Percentiles rank a stretch among this genome's conserved stretches.
Conservation (phyloP, 2,797 vertebrate genomes). For the Hafferia zeledoni region DNA sequence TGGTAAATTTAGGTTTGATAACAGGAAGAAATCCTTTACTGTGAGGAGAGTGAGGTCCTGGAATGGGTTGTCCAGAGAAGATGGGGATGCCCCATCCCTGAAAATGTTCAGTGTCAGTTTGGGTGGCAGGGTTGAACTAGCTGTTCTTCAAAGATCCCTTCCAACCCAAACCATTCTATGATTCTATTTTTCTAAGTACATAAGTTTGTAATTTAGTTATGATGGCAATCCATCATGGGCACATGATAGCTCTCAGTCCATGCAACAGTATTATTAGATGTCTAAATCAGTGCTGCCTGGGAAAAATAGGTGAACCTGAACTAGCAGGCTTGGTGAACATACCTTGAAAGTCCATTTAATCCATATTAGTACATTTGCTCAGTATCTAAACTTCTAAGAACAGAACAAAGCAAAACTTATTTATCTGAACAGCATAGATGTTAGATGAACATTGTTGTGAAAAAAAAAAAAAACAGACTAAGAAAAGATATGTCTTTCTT, state of each 20-base stretch:
- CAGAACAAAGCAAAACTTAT: background rate
- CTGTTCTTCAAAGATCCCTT: background rate
- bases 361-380: background rate
- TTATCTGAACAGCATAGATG: background rate
- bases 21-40: background rate
- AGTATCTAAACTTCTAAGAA: background rate
- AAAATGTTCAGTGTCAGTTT: background rate
- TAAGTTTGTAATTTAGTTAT: background rate
- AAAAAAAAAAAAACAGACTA: background rate
- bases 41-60: background rate
- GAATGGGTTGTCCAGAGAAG: background rate
- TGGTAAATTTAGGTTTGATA: background rate
- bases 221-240: background rate
- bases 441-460: background rate
- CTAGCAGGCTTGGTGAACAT: background rate
- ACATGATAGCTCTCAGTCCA: background rate
- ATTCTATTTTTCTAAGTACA: background rate
- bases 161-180: background rate
- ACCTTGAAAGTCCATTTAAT: background rate
- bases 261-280: background rate
- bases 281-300: background rate
- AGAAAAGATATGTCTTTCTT: background rate
- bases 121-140: background rate
- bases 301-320: background rate
- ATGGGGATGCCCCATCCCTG: rapidly evolving